Conservation (phyloP, 2,888 invertebrate species). For the Drosophila lutescens region DNA sequence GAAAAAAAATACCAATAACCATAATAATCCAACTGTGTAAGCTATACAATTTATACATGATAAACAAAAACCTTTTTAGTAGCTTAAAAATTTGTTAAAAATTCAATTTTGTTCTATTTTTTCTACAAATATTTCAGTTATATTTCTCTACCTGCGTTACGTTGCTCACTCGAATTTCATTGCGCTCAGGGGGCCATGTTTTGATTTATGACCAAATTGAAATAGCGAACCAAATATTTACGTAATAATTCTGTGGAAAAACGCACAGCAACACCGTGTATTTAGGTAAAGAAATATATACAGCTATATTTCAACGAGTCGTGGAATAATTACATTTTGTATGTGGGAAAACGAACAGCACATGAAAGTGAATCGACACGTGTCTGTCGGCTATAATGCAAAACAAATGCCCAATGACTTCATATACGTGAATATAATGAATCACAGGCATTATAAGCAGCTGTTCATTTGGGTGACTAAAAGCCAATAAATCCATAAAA, state of each 20-base stretch:
- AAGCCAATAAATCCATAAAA: constrained; percentile 20
- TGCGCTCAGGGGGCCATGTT: constrained; percentile 18
- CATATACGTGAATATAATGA: constrained; percentile 14
- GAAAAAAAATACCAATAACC: too few species aligned
- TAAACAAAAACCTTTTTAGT: too few species aligned
- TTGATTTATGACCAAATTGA: constrained; percentile 42
- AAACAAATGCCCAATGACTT: constrained; percentile 28
- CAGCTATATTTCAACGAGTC: constrained; percentile 19
- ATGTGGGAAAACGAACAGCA: constrained; percentile 52
- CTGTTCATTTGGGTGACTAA: constrained; percentile 33
- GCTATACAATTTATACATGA: too few species aligned
- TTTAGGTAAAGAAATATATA: constrained; percentile 21
- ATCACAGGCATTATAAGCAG: constrained; percentile 19
- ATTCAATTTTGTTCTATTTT: background rate
- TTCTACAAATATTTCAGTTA: background rate
- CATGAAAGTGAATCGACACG: constrained; percentile 53
- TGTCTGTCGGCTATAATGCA: constrained; percentile 44
- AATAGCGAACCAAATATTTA: constrained; percentile 29
- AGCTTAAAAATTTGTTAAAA: too few species aligned
- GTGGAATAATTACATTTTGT: constrained; percentile 50
- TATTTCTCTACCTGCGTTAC: background rate
- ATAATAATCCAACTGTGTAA: too few species aligned
- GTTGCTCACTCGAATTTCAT: constrained; percentile 20
- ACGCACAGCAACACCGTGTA: background rate
- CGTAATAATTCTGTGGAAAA: constrained; percentile 34